Conservation (phyloP, 2,113 vertebrate species). For the Dromas ardeola region DNA sequence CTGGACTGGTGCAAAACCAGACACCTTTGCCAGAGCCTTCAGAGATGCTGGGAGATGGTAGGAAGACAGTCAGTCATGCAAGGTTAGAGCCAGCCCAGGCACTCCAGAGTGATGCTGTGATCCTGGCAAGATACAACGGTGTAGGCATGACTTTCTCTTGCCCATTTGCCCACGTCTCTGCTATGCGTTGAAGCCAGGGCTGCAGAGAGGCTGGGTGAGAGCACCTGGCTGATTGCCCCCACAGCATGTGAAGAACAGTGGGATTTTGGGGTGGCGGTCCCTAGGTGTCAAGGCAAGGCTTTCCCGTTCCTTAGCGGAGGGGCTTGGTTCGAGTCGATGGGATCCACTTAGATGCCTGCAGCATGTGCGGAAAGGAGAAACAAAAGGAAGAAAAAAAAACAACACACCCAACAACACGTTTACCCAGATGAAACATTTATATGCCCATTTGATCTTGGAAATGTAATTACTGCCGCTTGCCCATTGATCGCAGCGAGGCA, state of each 20-base stretch:
- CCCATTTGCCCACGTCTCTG: rapidly evolving
- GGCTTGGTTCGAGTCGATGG: neutral
- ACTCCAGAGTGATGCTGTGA: neutral
- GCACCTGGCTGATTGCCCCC: rapidly evolving
- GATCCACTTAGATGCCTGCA: neutral
- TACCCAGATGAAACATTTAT: conserved; percentile 55
- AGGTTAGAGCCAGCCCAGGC: neutral
- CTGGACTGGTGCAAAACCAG: neutral
- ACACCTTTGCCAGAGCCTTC: neutral
- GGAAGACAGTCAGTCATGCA: neutral
- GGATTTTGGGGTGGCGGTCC: neutral
- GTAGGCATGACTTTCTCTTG: rapidly evolving
- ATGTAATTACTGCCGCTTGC: conserved; percentile 40
- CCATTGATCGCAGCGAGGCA: conserved; percentile 5
- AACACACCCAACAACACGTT: neutral
- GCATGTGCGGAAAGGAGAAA: neutral
- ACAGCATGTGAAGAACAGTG: neutral
- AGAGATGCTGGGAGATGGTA: neutral
- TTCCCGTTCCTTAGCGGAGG: neutral
- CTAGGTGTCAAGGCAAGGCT: neutral
- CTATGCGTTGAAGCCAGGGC: neutral
- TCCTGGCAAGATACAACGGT: rapidly evolving
- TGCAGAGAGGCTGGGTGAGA: no score
- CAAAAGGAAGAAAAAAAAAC: neutral
- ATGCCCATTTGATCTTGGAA: conserved; percentile 54